A percentile compares a stretch with the other conserved stretches of the same genome.
Conservation (phyloP, 2,113 vertebrate species). For the Centrocercus urophasianus region DNA sequence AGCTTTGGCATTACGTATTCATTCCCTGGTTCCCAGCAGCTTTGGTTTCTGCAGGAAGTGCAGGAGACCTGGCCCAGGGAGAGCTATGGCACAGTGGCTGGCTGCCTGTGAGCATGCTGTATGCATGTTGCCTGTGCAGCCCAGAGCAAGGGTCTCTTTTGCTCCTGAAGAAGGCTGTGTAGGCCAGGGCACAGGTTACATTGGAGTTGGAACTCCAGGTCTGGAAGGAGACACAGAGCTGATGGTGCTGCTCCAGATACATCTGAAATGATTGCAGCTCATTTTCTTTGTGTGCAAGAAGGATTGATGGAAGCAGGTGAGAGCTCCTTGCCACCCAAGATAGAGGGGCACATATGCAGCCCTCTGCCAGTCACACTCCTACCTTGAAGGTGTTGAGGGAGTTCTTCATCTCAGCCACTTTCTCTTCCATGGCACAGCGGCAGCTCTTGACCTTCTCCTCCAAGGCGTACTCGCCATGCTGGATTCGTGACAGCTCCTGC, state of each 20-base stretch:
- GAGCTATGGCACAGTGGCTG: background rate
- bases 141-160: background rate
- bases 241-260: background rate
- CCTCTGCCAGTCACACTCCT: background rate
- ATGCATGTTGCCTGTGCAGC: background rate
- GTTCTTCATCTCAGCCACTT: conserved; percentile 93
- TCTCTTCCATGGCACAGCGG: conserved; percentile 90
- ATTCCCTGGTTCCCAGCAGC: background rate
- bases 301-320: background rate
- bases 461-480: conserved; percentile 86
- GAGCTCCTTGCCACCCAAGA: background rate
- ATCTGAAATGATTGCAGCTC: background rate
- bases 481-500: conserved; percentile 87
- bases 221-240: background rate
- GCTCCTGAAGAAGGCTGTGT: background rate
- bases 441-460: conserved; percentile 91
- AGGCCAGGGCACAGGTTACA: background rate
- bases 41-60: conserved; percentile 19
- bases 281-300: background rate
- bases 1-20: background rate
- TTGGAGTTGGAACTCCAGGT: background rate
- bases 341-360: fast-evolving
- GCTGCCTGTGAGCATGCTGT: background rate
- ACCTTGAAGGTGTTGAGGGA: conserved; percentile 95
- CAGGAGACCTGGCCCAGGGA: background rate